Base-by-base conservation (phyloP, 2,888 invertebrate genomes). In the Lepetodrilus schrolli region DNA sequence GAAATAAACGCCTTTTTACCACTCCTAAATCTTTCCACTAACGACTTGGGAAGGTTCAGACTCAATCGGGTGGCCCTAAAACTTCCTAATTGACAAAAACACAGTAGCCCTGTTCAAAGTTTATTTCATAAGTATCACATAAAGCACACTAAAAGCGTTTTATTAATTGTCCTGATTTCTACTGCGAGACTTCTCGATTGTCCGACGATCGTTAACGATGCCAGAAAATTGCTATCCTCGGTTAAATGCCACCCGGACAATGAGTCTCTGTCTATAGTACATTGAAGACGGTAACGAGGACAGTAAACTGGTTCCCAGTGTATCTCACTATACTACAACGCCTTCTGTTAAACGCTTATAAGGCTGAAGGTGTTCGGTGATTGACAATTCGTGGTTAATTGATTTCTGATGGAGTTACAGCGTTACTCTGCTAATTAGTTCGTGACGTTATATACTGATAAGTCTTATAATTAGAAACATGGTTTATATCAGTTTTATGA, bases 1-100 rank as follows among this genome's bases (percentile, higher is more conserved):
- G n/a, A n/a, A n/a, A n/a, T n/a, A n/a, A n/a, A 10, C 49, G 50
- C 48, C 65, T 47, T 36, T 34, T 17, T 37, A 50, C 70, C 74
- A 71, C 74, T 30, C 58, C 58, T 17, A 58, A 30, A 58, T 58
- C 58, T 58, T 30, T 58, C 26, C 21, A 30, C 30, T 30, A 34
- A 58, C 58, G 58, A 58, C 30, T 58, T 30, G 30, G 58, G 58
- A 23, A 4, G 58, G 17, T 5, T 30, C 4, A 58, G 34, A 58
- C 30, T 34, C 58, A 58, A 58, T 58, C 58, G 17, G 58, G 17
- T 30, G 30, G 30, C 26, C 58, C 58, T 34, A 26, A 30, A 30
- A 26, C 17, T 17, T 7, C 58, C 58, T 58, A 58, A 58, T 58
- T 58, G 58, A 34, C 8, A 23, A 58, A 58, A 17, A 58, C 58